Conservation (phyloP, 2,888 invertebrate genomes). For the Epistrophella euchroma region DNA sequence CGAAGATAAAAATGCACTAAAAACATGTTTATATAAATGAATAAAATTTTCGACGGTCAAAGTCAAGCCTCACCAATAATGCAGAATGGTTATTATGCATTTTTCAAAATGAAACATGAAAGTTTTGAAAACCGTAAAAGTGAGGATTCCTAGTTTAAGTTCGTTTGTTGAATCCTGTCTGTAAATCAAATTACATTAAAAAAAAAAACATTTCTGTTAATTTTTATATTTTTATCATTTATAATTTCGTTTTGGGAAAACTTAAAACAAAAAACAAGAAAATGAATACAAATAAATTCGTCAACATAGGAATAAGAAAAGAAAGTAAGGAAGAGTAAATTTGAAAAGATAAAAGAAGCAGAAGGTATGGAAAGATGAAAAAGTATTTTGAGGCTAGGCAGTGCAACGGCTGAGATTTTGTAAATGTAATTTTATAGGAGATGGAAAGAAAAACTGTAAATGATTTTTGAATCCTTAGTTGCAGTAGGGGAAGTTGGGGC, state of each 20-base stretch:
- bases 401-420: slow-evolving; percentile 62
- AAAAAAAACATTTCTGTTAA: neutral
- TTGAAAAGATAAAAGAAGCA: slow-evolving; percentile 24
- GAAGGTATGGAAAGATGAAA: slow-evolving; percentile 43
- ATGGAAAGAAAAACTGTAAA: neutral
- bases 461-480: slow-evolving; percentile 77
- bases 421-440: slow-evolving; percentile 7
- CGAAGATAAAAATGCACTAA: too few relatives aligned
- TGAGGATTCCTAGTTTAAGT: too few relatives aligned
- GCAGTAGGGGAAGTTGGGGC: slow-evolving; percentile 85
- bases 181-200: neutral
- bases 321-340: slow-evolving; percentile 12
- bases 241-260: slow-evolving; percentile 51
- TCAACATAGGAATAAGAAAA: slow-evolving; percentile 29
- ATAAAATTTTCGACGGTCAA: too few relatives aligned
- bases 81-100: too few relatives aligned
- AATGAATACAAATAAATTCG: slow-evolving; percentile 14
- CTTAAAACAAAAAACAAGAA: slow-evolving; percentile 40
- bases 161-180: neutral
- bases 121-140: too few relatives aligned
- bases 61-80: too few relatives aligned
- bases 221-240: slow-evolving; percentile 37
- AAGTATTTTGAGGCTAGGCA: slow-evolving; percentile 62
- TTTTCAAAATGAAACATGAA: too few relatives aligned
- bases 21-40: too few relatives aligned